Conservation (phyloP, 2,888 invertebrate species). For the Tineola bisselliella region DNA sequence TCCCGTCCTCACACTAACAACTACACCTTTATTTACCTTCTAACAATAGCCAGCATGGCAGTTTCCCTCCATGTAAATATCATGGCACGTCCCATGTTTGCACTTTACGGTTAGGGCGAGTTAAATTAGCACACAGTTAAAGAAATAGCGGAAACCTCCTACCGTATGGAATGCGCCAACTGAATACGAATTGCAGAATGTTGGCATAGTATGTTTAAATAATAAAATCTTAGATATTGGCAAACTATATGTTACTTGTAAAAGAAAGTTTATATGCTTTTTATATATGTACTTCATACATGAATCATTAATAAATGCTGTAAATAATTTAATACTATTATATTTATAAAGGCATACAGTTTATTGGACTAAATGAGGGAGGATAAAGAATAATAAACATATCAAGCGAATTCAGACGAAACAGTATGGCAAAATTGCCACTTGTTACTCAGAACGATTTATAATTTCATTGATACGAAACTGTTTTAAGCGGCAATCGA, state of each 20-base stretch:
- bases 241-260: not conserved
- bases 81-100: not conserved
- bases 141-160: not conserved
- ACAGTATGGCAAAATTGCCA: not conserved
- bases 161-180: not conserved
- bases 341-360: not conserved
- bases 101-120: not conserved
- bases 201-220: not conserved
- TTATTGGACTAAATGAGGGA: not conserved
- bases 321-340: not conserved
- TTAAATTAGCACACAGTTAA: not conserved
- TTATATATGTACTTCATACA: too few species aligned
- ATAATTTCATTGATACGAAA: not conserved
- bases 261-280: not conserved
- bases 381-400: slow-evolving; percentile 8
- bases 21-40: slow-evolving; percentile 51
- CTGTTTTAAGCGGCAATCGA: not conserved
- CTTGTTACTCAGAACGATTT: slow-evolving; percentile 1
- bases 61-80: not conserved
- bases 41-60: slow-evolving; percentile 31
- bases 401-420: not conserved
- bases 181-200: not conserved
- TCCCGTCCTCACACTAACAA: slow-evolving; percentile 14
- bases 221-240: not conserved
- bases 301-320: not conserved